Conservation (phyloP, 2,113 vertebrate genomes). For the Hemicordylus capensis region DNA sequence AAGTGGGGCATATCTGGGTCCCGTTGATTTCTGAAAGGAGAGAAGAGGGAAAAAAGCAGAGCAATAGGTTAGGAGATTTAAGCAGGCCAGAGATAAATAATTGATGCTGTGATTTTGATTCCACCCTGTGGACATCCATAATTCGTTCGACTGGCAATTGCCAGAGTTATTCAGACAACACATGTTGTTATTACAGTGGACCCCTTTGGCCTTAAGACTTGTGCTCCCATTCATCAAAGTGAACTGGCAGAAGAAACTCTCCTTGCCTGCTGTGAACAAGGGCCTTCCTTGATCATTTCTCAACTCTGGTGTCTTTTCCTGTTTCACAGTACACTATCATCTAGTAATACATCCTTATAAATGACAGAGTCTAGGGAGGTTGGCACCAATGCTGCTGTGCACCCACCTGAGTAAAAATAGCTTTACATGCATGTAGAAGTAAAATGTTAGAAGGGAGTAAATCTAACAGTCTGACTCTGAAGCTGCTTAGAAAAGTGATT, state of each 20-base stretch:
- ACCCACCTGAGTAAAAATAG: background rate
- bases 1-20: slow-evolving; percentile 88
- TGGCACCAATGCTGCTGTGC: background rate
- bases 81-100: too few species aligned
- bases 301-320: background rate
- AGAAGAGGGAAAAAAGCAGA: background rate
- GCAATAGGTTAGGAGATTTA: fast-evolving
- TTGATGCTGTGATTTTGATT: background rate
- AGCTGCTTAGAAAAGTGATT: background rate
- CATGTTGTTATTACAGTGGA: background rate
- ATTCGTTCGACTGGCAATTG: background rate
- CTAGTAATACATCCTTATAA: background rate
- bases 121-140: background rate
- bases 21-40: slow-evolving; percentile 87
- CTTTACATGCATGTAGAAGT: background rate
- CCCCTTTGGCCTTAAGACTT: background rate
- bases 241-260: background rate
- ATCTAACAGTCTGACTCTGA: background rate
- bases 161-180: background rate
- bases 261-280: background rate
- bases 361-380: background rate
- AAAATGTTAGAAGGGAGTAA: background rate
- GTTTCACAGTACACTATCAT: background rate
- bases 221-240: background rate
- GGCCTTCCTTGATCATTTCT: background rate